Conservation (phyloP, 2,888 invertebrate genomes). For the Archips xylosteana region DNA sequence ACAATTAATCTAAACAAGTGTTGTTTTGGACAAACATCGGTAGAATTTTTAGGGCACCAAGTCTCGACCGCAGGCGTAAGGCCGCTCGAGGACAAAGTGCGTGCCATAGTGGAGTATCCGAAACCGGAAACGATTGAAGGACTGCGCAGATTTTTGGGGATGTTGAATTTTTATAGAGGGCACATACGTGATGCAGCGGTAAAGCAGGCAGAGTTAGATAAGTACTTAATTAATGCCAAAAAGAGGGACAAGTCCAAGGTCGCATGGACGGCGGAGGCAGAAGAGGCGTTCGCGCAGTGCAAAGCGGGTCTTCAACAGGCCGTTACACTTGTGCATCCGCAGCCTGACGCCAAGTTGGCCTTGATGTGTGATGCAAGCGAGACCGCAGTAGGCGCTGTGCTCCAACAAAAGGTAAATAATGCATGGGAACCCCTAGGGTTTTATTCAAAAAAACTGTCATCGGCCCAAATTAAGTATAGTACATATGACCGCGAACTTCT, state of each 20-base stretch:
- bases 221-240: slow-evolving; percentile 32
- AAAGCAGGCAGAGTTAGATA: background rate
- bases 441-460: slow-evolving; percentile 58
- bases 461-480: too few relatives aligned
- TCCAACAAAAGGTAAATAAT: slow-evolving; percentile 54
- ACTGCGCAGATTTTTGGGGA: slow-evolving; percentile 45
- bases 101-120: slow-evolving; percentile 40
- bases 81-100: slow-evolving; percentile 33
- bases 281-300: slow-evolving; percentile 44
- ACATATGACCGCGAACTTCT: slow-evolving; percentile 47
- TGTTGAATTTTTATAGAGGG: slow-evolving; percentile 47
- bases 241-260: slow-evolving; percentile 44
- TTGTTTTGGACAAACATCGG: slow-evolving; percentile 27
- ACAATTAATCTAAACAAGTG: slow-evolving; percentile 42
- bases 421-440: slow-evolving; percentile 56
- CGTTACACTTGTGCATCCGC: slow-evolving; percentile 50
- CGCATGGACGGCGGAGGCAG: slow-evolving; percentile 42
- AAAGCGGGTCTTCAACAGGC: slow-evolving; percentile 49
- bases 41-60: slow-evolving; percentile 30
- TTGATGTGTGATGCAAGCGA: slow-evolving; percentile 59
- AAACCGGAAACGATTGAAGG: slow-evolving; percentile 43
- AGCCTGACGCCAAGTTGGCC: slow-evolving; percentile 46
- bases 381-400: slow-evolving; percentile 54
- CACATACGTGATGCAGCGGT: slow-evolving; percentile 38
- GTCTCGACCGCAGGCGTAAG: slow-evolving; percentile 17